Percentiles rank a stretch among this genome's conserved stretches.
phyloP scores from a whole-genome alignment of 2,888 invertebrate species.

The Cosmia pyralina region DNA sequence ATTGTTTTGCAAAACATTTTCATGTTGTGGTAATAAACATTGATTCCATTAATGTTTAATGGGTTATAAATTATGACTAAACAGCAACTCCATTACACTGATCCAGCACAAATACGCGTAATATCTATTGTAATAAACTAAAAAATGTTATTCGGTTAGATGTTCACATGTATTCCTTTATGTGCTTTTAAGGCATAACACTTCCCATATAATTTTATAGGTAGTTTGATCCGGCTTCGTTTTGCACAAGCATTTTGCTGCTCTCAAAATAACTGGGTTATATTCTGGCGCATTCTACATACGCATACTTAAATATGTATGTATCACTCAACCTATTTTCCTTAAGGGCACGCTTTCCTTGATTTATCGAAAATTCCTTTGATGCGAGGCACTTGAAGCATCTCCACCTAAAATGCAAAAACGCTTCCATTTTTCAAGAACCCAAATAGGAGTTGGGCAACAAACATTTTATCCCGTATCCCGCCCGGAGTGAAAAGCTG shows the following conservation, averaged over 20 bases:
- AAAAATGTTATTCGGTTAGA: conserved; percentile 35
- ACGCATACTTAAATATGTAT: conserved; percentile 47
- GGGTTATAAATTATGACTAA: conserved; percentile 26
- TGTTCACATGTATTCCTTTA: conserved; percentile 35
- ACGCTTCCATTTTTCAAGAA: conserved; percentile 57
- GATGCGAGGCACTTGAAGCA: conserved; percentile 44
- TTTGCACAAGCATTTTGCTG: conserved; percentile 32
- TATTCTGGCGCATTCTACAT: conserved; percentile 26
- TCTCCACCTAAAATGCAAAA: conserved; percentile 58
- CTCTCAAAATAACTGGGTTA: conserved; percentile 48
- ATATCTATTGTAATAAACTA: conserved; percentile 42
- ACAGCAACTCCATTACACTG: conserved; percentile 29
- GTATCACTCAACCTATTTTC: conserved; percentile 51
- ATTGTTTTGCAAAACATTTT: conserved; percentile 15
- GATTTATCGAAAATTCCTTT: conserved; percentile 60
- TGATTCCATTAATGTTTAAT: conserved; percentile 15
- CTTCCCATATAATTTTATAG: conserved; percentile 54
- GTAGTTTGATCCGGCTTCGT: conserved; percentile 41
- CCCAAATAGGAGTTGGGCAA: conserved; percentile 40
- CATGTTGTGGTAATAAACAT: background rate
- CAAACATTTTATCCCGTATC: conserved; percentile 49
- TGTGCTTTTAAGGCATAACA: conserved; percentile 41
- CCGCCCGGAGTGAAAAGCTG: conserved; percentile 41
- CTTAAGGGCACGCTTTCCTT: conserved; percentile 51
- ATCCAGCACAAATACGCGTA: conserved; percentile 32